Evolutionary conservation across 1,140 invertebrate genomes (phyloP).

Genomic region (Drosophila varians): DNA sequence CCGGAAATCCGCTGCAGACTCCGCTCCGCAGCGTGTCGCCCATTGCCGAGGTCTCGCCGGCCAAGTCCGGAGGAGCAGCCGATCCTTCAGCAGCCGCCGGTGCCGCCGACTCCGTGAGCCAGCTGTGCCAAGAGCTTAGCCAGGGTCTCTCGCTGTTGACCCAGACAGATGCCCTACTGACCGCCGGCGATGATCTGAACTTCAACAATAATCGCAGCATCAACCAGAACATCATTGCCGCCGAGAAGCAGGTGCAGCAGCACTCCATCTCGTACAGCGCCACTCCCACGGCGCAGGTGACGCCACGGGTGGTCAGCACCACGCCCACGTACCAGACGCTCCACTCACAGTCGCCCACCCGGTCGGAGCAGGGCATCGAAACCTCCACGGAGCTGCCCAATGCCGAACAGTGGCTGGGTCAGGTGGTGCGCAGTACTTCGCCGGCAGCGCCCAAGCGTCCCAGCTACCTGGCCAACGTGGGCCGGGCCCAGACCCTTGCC

Average conservation of each 20-base stretch:
- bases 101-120: slow-evolving; percentile 89
- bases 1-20: slow-evolving; percentile 65
- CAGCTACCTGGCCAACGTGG: slow-evolving; percentile 85
- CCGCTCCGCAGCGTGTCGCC: slow-evolving; percentile 87
- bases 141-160: slow-evolving; percentile 92
- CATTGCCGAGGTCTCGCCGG: slow-evolving; percentile 91
- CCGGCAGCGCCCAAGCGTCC: slow-evolving; percentile 84
- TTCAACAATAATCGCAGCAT: slow-evolving; percentile 85
- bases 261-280: slow-evolving; percentile 57
- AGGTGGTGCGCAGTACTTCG: slow-evolving; percentile 86
- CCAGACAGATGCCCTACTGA: slow-evolving; percentile 86
- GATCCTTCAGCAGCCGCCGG: slow-evolving; percentile 68
- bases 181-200: slow-evolving; percentile 86
- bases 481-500: slow-evolving; percentile 86
- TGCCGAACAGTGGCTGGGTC: slow-evolving; percentile 91
- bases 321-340: slow-evolving; percentile 63
- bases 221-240: slow-evolving; percentile 85
- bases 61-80: slow-evolving; percentile 36
- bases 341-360: slow-evolving; percentile 53
- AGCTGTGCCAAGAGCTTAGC: slow-evolving; percentile 94
- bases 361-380: slow-evolving; percentile 40
- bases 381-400: slow-evolving; percentile 85
- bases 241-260: slow-evolving; percentile 74
- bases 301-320: slow-evolving; percentile 42
- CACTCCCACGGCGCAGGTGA: slow-evolving; percentile 42